Conservation (phyloP, 2,888 invertebrate genomes). For the Matsumyia berberina region DNA sequence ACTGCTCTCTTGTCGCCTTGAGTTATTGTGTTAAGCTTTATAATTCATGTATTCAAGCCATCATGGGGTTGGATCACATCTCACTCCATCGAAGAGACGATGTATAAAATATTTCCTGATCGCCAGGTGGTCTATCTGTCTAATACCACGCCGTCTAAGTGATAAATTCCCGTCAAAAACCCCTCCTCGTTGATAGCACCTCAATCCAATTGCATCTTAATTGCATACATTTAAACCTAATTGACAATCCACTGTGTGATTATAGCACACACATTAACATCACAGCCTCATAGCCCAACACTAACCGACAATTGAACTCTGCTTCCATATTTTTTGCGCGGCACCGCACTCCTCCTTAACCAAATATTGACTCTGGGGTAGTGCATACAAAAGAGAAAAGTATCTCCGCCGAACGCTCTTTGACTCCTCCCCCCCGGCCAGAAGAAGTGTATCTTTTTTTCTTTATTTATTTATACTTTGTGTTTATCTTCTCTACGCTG, state of each 20-base stretch:
- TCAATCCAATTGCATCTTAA: slow-evolving; percentile 9
- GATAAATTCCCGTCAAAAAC: slow-evolving; percentile 35
- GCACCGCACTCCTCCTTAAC: slow-evolving; percentile 33
- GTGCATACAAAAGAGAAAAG: slow-evolving; percentile 32
- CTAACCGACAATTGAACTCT: slow-evolving; percentile 48
- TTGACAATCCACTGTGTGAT: slow-evolving; percentile 19
- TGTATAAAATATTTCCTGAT: background rate
- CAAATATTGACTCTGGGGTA: slow-evolving; percentile 67
- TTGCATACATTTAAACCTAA: slow-evolving; percentile 28
- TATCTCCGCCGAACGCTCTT: slow-evolving; percentile 28
- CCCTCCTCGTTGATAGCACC: slow-evolving; percentile 19
- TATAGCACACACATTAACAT: slow-evolving; percentile 15
- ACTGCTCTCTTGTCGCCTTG: no score
- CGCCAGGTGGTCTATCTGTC: background rate
- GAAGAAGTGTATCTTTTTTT: slow-evolving; percentile 41
- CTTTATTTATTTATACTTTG: slow-evolving; percentile 22
- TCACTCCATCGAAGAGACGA: no score
- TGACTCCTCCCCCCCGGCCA: background rate
- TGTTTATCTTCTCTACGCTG: slow-evolving; percentile 47
- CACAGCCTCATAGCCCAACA: slow-evolving; percentile 10
- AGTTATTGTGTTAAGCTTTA: no score
- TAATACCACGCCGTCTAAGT: slow-evolving; percentile 29
- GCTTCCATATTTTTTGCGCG: slow-evolving; percentile 36
- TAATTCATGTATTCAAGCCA: no score
- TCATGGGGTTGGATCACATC: no score